Evolutionary conservation across 35 echinoderm and acorn worm genomes (phyloP).

Genomic region (Apostichopus parvimensis): DNA sequence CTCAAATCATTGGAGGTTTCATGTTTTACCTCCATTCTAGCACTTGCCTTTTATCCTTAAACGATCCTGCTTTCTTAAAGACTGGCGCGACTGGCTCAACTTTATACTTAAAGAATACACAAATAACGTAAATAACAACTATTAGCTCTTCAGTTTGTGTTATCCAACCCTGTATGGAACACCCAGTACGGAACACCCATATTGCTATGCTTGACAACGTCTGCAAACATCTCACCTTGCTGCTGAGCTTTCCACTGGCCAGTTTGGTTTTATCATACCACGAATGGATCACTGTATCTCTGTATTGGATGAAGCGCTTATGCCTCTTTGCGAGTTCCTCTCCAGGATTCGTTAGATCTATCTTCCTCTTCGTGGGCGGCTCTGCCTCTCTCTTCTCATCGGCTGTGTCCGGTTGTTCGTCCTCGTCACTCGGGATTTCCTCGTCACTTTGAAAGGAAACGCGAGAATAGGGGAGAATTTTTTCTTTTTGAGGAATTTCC

Average conservation of each 20-base stretch:
- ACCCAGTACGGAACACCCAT: no score
- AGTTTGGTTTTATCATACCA: slow-evolving; percentile 1
- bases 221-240: not conserved
- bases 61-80: no score
- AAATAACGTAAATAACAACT: no score
- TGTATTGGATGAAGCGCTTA: not conserved
- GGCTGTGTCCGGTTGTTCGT: not conserved
- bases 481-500: no score
- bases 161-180: no score
- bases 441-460: not conserved
- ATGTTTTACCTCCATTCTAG: no score
- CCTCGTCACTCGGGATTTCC: not conserved
- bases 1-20: no score
- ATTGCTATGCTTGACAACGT: not conserved
- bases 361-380: not conserved
- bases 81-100: no score
- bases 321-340: not conserved
- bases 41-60: no score
- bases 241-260: slow-evolving; percentile 2
- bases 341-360: not conserved
- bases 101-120: no score
- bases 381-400: not conserved
- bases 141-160: no score
- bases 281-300: not conserved
- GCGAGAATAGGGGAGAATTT: no score